Evolutionary conservation across 2,797 vertebrate species (phyloP).

Genomic region (Parauchenoglanis ngamensis): DNA sequence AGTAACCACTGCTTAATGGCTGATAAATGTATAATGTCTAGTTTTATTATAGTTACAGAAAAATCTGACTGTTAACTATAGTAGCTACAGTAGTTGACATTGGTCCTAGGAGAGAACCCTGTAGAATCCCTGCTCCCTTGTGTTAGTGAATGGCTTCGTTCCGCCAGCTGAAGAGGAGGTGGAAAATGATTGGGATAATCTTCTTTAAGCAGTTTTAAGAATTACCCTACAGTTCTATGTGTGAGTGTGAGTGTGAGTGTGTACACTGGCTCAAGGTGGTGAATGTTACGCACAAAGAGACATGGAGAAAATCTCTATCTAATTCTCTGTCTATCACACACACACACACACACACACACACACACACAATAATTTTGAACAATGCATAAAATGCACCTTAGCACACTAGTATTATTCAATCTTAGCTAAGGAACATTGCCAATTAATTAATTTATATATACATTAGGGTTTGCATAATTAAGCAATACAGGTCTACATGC

Average conservation of each 20-base stretch:
- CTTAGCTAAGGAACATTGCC: not conserved
- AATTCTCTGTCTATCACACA: not conserved
- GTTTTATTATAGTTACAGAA: conserved; percentile 34
- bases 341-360: not conserved
- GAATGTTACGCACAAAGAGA: not conserved
- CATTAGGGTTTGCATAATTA: not conserved
- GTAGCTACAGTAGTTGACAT: not conserved
- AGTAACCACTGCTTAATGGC: conserved; percentile 21
- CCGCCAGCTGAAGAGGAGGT: not conserved
- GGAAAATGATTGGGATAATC: conserved; percentile 16
- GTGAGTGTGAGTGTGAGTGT: conserved; percentile 15
- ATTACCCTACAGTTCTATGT: conserved; percentile 63
- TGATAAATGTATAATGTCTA: conserved; percentile 2
- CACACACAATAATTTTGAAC: not conserved
- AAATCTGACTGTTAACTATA: not conserved
- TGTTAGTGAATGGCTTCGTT: not conserved
- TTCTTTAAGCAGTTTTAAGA: conserved; percentile 49
- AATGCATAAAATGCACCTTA: not conserved
- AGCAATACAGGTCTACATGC: not conserved
- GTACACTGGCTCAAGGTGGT: not conserved
- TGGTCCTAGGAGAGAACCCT: not conserved
- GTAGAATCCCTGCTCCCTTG: not conserved
- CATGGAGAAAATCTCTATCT: not conserved
- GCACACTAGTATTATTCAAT: not conserved
- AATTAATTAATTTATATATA: not conserved